Percentiles rank a stretch among this genome's conserved stretches.
Evolutionary conservation across 2,888 invertebrate genomes (phyloP).

Genomic region (Chorisops tibialis): DNA sequence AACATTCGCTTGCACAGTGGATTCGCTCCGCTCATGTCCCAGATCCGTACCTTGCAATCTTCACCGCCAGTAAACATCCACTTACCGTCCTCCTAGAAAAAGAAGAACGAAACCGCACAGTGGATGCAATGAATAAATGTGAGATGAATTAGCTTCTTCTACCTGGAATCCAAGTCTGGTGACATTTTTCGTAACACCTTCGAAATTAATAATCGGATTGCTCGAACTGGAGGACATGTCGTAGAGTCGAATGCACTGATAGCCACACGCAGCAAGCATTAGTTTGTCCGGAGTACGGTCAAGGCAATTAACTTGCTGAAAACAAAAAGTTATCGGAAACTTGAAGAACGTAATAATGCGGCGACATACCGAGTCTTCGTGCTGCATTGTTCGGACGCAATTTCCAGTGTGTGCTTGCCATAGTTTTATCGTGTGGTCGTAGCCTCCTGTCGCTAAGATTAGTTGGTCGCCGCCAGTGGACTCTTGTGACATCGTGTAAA

Average conservation of each 20-base stretch:
- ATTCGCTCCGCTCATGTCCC: constrained; percentile 83
- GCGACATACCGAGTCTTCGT: constrained; percentile 78
- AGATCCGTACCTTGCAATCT: constrained; percentile 85
- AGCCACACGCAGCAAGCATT: constrained; percentile 90
- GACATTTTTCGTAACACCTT: constrained; percentile 85
- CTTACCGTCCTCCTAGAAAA: constrained; percentile 46
- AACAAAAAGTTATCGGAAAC: constrained; percentile 14
- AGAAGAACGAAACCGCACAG: not conserved
- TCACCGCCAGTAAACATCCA: constrained; percentile 99
- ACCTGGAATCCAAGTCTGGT: constrained; percentile 82
- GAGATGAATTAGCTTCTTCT: not conserved
- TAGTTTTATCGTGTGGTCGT: constrained; percentile 94
- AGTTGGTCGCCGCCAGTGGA: constrained; percentile 66
- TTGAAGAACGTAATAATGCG: constrained; percentile 1
- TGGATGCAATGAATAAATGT: not conserved
- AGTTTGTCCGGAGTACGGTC: constrained; percentile 91
- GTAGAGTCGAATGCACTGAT: constrained; percentile 94
- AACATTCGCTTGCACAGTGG: constrained; percentile 88
- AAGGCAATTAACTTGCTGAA: constrained; percentile 91
- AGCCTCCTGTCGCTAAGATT: constrained; percentile 90
- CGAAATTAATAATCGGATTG: constrained; percentile 87
- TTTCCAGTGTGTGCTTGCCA: constrained; percentile 96
- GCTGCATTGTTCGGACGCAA: constrained; percentile 86
- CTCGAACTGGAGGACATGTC: constrained; percentile 85
- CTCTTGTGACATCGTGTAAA: constrained; percentile 40